Percentiles rank a stretch among this genome's conserved stretches.
Evolutionary conservation across 2,888 invertebrate species (phyloP).

Genomic region (Philonicus albiceps): DNA sequence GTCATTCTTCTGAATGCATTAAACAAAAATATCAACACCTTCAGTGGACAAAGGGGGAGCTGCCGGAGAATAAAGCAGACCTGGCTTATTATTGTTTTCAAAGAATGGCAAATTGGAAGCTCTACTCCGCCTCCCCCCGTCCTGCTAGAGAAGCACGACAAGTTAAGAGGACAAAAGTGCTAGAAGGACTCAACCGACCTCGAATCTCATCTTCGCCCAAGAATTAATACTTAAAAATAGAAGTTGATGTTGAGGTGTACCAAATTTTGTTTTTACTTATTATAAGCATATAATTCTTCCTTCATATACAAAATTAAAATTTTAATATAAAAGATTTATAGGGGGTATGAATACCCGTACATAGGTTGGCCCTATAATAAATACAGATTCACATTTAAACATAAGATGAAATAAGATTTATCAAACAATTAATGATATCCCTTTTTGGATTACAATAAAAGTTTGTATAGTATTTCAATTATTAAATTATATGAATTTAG

Average conservation of each 20-base stretch:
- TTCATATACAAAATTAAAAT: too few relatives aligned
- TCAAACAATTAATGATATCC: too few relatives aligned
- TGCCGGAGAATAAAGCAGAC: slow-evolving; percentile 1
- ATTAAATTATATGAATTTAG: too few relatives aligned
- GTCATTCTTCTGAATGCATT: slow-evolving; percentile 33
- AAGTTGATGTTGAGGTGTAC: neutral
- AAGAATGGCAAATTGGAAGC: slow-evolving; percentile 8
- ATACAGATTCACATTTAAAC: too few relatives aligned
- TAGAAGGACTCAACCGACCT: neutral
- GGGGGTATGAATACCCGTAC: too few relatives aligned
- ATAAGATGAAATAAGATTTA: too few relatives aligned
- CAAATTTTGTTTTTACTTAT: neutral
- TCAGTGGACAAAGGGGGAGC: slow-evolving; percentile 2
- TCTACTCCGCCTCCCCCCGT: neutral
- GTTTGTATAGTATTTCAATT: too few relatives aligned
- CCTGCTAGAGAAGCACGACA: neutral
- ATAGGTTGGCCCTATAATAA: too few relatives aligned
- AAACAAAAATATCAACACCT: slow-evolving; percentile 39
- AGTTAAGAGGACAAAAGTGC: neutral
- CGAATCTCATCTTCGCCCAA: neutral
- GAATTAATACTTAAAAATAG: neutral
- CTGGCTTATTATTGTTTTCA: slow-evolving; percentile 17
- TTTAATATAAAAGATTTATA: too few relatives aligned
- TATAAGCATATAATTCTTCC: too few relatives aligned
- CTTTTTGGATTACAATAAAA: too few relatives aligned